These are phyloP conservation scores for Accipiter cooperii DNA, from an alignment of 2,113 vertebrate species.

Conservation along the genomic window DNA sequence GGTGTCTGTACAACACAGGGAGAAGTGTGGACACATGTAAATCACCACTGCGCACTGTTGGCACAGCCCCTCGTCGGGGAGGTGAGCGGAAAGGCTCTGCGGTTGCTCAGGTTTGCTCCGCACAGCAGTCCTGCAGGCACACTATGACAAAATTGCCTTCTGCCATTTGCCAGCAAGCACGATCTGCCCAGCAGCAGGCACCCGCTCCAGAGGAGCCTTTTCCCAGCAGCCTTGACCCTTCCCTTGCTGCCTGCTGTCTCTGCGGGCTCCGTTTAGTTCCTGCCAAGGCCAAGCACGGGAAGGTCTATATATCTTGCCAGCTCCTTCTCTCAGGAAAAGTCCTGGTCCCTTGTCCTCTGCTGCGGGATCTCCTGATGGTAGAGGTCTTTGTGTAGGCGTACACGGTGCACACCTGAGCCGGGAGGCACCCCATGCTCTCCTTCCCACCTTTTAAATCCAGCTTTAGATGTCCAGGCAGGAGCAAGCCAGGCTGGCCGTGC, in stretches of 20 bases:
- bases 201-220: background rate
- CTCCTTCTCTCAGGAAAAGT: background rate
- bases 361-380: background rate
- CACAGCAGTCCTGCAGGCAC: background rate
- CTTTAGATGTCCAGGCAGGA: background rate
- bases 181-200: background rate
- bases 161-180: background rate
- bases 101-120: background rate
- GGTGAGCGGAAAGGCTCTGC: background rate
- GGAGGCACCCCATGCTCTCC: background rate
- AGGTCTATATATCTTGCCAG: background rate
- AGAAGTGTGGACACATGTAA: background rate
- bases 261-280: background rate
- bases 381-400: background rate
- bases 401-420: background rate
- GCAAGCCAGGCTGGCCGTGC: background rate
- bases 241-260: background rate
- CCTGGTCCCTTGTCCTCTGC: background rate
- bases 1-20: background rate
- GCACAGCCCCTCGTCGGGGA: background rate
- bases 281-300: background rate
- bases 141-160: background rate
- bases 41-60: rapidly evolving
- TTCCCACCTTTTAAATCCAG: background rate
- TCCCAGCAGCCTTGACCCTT: background rate